These are phyloP conservation scores for Rhyzopertha dominica DNA, from an alignment of 1,140 invertebrate genomes.

Conservation along the genomic window DNA sequence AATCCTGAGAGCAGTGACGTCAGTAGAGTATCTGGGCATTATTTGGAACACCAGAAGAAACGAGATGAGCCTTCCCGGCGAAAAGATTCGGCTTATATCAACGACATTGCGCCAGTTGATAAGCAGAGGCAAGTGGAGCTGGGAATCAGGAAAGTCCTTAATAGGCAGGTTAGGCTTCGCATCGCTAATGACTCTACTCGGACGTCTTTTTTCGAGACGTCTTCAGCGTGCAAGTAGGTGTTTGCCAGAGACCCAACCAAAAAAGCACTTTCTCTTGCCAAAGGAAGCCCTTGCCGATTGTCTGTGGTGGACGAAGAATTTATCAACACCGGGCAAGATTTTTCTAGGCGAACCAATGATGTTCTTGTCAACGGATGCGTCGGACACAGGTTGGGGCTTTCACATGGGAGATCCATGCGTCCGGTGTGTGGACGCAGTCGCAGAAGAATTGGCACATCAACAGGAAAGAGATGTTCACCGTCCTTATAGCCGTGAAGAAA, in stretches of 20 bases:
- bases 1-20: neutral
- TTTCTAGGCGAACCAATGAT: constrained; percentile 4
- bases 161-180: constrained; percentile 44
- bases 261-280: constrained; percentile 7
- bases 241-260: neutral
- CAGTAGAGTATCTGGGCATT: constrained; percentile 1
- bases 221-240: neutral
- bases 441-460: constrained; percentile 15
- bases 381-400: constrained; percentile 6
- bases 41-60: constrained; percentile 4
- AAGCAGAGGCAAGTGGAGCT: neutral
- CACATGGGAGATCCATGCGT: constrained; percentile 1
- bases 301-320: constrained; percentile 23
- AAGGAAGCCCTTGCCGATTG: constrained; percentile 15
- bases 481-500: constrained; percentile 28
- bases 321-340: constrained; percentile 19
- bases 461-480: constrained; percentile 20
- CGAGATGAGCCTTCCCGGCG: neutral
- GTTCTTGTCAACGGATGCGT: constrained; percentile 6
- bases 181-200: constrained; percentile 50
- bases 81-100: neutral
- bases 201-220: constrained; percentile 36
- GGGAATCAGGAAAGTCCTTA: neutral
- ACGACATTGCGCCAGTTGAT: neutral
- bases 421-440: neutral